Base-by-base conservation (phyloP, 2,888 invertebrate genomes). In the Pristionchus maxplancki region DNA sequence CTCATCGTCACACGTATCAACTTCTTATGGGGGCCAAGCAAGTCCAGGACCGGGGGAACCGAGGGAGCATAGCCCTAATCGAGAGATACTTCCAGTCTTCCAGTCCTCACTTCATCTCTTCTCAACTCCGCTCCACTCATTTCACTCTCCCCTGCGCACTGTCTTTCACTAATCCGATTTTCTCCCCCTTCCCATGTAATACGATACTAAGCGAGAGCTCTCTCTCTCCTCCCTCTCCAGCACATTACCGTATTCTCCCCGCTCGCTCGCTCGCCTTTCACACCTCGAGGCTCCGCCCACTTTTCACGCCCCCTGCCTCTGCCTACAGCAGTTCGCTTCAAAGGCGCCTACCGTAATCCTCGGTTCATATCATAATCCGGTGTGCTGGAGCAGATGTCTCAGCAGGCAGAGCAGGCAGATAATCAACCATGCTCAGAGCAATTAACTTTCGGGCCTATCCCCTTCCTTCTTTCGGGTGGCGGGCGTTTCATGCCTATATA, bases 231-330 rank as follows among this genome's bases (percentile, higher is more conserved):
- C 78, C 44, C n/a, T 48, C n/a, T n/a, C 44, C 48, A 78, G 48
- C 78, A 78, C 78, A 78, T 78, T 78, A 78, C 78, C 78, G 82
- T 53, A 83, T 83, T 83, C 82, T 53, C 82, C 34, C 67, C 31
- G 50, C 78, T 13, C 82, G 48, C 53, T n/a, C 44, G 15, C 31
- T 81, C 37, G 34, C 53, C 34, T 83, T 83, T 83, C 82, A 83
- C 82, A 83, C 82, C 82, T 83, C 82, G 50, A 81, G 82, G 53
- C 82, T 83, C 82, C 82, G 82, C 82, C 82, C 82, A 83, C 82
- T 83, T 83, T 83, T 53, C 53, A 53, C 82, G 34, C 82, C 82
- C 34, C 50, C 48, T 44, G 13, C n/a, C 78, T n/a, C n/a, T 40
- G 48, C 50, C 81, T 31, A 50, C 53, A 31, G 13, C 74, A 74